phyloP scores from a whole-genome alignment of 2,888 invertebrate genomes.

The Drosophila phalerata region DNA sequence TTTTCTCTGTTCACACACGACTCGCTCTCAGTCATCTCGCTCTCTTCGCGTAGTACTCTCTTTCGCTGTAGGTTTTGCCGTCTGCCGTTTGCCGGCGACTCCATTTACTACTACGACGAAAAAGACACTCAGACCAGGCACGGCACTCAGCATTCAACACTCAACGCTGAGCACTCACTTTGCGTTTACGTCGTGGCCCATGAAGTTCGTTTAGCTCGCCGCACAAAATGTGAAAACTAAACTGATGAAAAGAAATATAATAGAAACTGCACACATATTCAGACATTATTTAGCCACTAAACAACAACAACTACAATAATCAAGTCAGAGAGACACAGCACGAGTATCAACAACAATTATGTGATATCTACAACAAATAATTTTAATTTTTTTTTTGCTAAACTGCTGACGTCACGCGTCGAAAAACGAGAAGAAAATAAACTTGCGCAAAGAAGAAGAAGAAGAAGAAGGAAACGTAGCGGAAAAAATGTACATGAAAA shows the following conservation, averaged over 20 bases:
- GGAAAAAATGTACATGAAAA: slow-evolving; percentile 51
- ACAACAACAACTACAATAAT: slow-evolving; percentile 42
- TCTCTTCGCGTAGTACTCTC: slow-evolving; percentile 48
- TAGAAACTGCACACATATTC: slow-evolving; percentile 49
- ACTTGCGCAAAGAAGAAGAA: slow-evolving; percentile 52
- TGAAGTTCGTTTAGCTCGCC: slow-evolving; percentile 69
- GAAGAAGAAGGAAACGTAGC: slow-evolving; percentile 39
- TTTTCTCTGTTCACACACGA: slow-evolving; percentile 50
- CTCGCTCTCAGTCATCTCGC: slow-evolving; percentile 18
- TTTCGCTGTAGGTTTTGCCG: slow-evolving; percentile 51
- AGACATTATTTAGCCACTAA: slow-evolving; percentile 39
- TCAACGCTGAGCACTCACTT: slow-evolving; percentile 64
- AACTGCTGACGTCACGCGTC: slow-evolving; percentile 74
- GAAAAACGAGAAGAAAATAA: slow-evolving; percentile 27
- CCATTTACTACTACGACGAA: slow-evolving; percentile 62
- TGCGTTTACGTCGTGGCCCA: slow-evolving; percentile 75
- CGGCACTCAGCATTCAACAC: slow-evolving; percentile 29
- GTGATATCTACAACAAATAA: slow-evolving; percentile 72
- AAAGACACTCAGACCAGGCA: slow-evolving; percentile 49
- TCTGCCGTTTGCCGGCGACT: slow-evolving; percentile 72
- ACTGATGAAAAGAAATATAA: slow-evolving; percentile 43
- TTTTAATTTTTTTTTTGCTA: slow-evolving; percentile 29
- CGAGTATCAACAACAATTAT: slow-evolving; percentile 66
- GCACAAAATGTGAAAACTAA: slow-evolving; percentile 59
- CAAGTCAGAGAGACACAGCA: slow-evolving; percentile 21